These are phyloP conservation scores for Aradophagus sp. DNA, from an alignment of 1,140 invertebrate genomes.

Conservation along the genomic window DNA sequence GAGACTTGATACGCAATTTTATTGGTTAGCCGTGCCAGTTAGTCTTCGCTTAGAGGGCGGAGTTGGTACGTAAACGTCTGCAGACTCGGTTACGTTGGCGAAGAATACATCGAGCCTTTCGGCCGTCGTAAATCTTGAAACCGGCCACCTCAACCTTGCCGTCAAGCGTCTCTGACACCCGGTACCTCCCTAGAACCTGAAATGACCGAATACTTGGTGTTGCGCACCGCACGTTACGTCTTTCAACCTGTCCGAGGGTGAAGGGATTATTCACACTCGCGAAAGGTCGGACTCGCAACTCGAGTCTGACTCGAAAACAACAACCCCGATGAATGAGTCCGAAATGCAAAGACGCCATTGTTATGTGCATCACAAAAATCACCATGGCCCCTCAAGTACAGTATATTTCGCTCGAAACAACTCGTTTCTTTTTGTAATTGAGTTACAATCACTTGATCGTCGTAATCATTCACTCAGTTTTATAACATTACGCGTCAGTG, in stretches of 20 bases:
- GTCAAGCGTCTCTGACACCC: slow-evolving; percentile 37
- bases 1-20: slow-evolving; percentile 66
- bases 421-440: too few relatives aligned
- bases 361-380: too few relatives aligned
- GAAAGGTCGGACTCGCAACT: slow-evolving; percentile 9
- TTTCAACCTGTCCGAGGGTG: slow-evolving; percentile 21
- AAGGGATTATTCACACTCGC: slow-evolving; percentile 5
- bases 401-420: too few relatives aligned
- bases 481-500: too few relatives aligned
- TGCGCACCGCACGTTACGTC: slow-evolving; percentile 37
- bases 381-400: too few relatives aligned
- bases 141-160: slow-evolving; percentile 56
- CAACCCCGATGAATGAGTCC: too few relatives aligned
- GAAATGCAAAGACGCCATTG: too few relatives aligned
- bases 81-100: slow-evolving; percentile 54
- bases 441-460: too few relatives aligned
- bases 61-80: slow-evolving; percentile 67
- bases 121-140: slow-evolving; percentile 58
- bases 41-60: slow-evolving; percentile 67
- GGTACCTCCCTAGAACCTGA: slow-evolving; percentile 48
- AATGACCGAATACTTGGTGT: slow-evolving; percentile 47
- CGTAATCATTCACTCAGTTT: too few relatives aligned
- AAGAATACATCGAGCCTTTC: slow-evolving; percentile 60
- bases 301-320: too few relatives aligned
- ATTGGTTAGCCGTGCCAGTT: slow-evolving; percentile 65